Evolutionary conservation across 1,140 invertebrate species (phyloP), one percentile per base, ranked within the genome.

Genomic region (Cheumatopsyche charites): DNA sequence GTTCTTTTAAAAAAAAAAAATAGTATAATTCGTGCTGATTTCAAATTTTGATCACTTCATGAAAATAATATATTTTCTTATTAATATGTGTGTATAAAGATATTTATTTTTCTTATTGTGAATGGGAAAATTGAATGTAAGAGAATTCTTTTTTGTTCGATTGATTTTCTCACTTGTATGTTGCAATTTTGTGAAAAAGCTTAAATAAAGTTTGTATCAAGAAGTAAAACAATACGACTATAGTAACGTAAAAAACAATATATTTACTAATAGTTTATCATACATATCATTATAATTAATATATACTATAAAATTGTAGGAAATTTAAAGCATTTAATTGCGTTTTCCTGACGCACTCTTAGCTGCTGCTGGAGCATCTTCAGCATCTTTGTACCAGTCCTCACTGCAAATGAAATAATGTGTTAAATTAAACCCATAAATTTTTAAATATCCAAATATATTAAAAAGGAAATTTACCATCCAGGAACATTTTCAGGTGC

Each of bases 401-500:
- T 93, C 91, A 79, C 92, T 92, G 83, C 61, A 88, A 87, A 78
- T 45, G 70, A 58, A 58, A 62, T 45, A 15, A 61, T 19, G 55
- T 17, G 1, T 67, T 47, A 65, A 17, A 70, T 75, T 26, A 77
- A 68, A 69, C 76, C 76, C 71, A 77, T 63, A 67, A 41, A 71
- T n/a, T n/a, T n/a, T 69, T 72, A 67, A 52, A 73, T 75, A 68
- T 52, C 3, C 29, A 36, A 36, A 36, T 36, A 36, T 3, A 36
- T 4, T 17, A 49, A 65, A 11, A 36, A 68, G 52, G 43, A 25
- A 75, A 84, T 88, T 86, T 80, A 94, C 92, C 92, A 96, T 87
- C 92, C 93, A 71, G 89, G 86, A 62, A 95, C 94, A 78, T 95
- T 94, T 80, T 95, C 93, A 25, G 94, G 92, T 2, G 89, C 88